These are phyloP conservation scores for Megalurothrips usitatus DNA, from an alignment of 2,888 invertebrate species.

Conservation along the genomic window DNA sequence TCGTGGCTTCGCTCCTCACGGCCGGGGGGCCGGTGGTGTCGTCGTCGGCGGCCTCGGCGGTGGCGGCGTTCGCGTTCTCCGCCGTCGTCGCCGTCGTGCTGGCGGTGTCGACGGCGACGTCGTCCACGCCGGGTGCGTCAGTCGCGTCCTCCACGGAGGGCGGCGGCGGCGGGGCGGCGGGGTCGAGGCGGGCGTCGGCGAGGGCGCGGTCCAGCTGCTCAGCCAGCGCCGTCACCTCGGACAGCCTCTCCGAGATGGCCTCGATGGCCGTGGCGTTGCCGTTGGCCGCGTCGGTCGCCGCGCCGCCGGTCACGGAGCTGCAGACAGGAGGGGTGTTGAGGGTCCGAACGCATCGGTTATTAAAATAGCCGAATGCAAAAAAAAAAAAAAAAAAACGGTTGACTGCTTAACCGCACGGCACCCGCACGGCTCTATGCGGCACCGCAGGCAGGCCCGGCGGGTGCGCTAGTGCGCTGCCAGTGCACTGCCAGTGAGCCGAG, in stretches of 20 bases:
- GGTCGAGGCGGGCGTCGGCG: constrained; percentile 48
- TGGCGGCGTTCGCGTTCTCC: constrained; percentile 31
- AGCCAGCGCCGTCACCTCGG: constrained; percentile 61
- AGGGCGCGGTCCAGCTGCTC: constrained; percentile 61
- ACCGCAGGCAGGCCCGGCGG: no score
- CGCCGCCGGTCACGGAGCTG: constrained; percentile 21
- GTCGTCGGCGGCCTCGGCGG: constrained; percentile 36
- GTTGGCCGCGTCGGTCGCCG: constrained; percentile 34
- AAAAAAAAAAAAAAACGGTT: no score
- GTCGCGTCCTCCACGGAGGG: constrained; percentile 40
- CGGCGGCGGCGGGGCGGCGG: constrained; percentile 36
- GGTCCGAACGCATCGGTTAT: constrained; percentile 19
- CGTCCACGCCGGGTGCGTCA: constrained; percentile 40
- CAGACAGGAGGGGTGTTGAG: neutral
- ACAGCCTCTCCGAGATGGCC: constrained; percentile 60
- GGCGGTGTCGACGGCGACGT: constrained; percentile 40
- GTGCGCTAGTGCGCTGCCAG: no score
- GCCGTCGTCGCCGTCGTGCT: constrained; percentile 37
- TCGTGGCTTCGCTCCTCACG: neutral
- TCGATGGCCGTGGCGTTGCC: constrained; percentile 59
- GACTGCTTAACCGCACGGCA: no score
- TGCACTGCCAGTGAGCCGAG: neutral
- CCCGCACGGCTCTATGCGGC: no score
- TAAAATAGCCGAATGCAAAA: no score
- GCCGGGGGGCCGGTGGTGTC: constrained; percentile 29